These are phyloP conservation scores for Dolichopus griseipennis DNA, from an alignment of 2,888 invertebrate genomes.

Conservation along the genomic window DNA sequence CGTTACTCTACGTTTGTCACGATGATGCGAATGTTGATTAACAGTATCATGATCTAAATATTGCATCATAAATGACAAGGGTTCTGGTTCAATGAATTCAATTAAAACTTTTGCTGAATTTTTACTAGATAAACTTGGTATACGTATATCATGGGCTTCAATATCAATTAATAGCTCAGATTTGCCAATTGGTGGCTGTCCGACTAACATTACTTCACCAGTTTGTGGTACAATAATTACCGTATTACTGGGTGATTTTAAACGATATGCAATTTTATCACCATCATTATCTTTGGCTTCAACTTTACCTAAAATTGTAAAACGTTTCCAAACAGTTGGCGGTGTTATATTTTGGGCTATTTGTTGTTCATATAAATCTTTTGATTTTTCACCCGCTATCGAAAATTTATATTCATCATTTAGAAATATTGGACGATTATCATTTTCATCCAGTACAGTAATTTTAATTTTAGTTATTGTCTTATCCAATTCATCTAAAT, in stretches of 20 bases:
- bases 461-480: constrained; percentile 70
- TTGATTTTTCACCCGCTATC: constrained; percentile 53
- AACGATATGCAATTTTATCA: constrained; percentile 81
- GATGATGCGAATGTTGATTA: constrained; percentile 49
- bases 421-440: constrained; percentile 80
- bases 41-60: constrained; percentile 45
- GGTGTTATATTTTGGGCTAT: constrained; percentile 30
- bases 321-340: constrained; percentile 61
- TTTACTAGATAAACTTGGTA: constrained; percentile 60
- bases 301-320: constrained; percentile 75
- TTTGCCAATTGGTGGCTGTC: constrained; percentile 55
- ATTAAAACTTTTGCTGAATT: constrained; percentile 68
- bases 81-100: constrained; percentile 56
- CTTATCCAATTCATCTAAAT: constrained; percentile 69
- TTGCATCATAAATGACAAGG: constrained; percentile 52
- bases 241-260: constrained; percentile 69
- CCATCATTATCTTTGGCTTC: constrained; percentile 83
- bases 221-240: constrained; percentile 88
- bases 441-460: constrained; percentile 77
- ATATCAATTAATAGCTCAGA: constrained; percentile 63
- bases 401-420: constrained; percentile 69
- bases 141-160: constrained; percentile 73
- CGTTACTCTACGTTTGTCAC: constrained; percentile 71
- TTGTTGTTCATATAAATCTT: constrained; percentile 48
- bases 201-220: constrained; percentile 76